These are phyloP conservation scores for Peromyscus maniculatus DNA, from an alignment of 2,113 vertebrate genomes.

Conservation along the genomic window DNA sequence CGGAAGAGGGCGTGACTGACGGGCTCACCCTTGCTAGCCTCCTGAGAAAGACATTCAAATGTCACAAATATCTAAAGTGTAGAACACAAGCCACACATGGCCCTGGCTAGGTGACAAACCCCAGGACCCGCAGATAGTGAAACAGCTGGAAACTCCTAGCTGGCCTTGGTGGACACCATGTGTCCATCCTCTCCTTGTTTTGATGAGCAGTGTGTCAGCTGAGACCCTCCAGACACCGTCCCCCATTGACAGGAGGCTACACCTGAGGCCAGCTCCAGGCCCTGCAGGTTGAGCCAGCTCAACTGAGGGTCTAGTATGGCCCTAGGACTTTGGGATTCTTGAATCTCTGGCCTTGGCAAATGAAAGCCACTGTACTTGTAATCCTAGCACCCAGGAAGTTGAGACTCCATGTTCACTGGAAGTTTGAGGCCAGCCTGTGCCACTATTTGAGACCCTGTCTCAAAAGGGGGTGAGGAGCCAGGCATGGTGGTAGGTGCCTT, in stretches of 20 bases:
- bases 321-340: not conserved
- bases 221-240: not conserved
- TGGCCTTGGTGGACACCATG: not conserved
- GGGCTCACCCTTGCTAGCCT: not conserved
- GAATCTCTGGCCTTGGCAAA: not conserved
- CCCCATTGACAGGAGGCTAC: not conserved
- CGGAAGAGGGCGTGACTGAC: not conserved
- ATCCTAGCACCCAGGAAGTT: not conserved
- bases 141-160: not conserved
- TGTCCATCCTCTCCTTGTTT: not conserved
- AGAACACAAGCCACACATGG: not conserved
- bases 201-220: not conserved
- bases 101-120: not conserved
- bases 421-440: not conserved
- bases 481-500: not conserved
- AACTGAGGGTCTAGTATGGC: not conserved
- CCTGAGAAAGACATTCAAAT: not conserved
- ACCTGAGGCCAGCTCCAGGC: not conserved
- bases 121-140: not conserved
- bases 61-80: not conserved
- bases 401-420: not conserved
- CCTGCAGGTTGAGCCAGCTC: not conserved
- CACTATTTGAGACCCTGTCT: not conserved
- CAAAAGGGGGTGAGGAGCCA: not conserved
- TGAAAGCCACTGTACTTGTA: not conserved